phyloP scores from a whole-genome alignment of 2,888 invertebrate species.

The Julus scandinavius region DNA sequence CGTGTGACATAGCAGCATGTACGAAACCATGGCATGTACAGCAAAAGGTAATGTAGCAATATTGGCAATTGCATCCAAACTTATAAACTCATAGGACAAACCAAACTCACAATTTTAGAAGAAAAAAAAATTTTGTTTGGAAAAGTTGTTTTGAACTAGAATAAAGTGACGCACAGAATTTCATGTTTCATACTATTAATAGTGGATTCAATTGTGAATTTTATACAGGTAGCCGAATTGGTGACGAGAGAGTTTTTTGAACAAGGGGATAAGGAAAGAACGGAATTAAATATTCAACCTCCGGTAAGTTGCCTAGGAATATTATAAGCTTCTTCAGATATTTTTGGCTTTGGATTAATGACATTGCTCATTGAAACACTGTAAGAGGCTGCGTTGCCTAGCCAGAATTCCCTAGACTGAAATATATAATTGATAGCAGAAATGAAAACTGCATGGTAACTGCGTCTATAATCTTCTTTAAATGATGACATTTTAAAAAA shows the following conservation, averaged over 20 bases:
- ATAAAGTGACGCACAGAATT: too few species aligned
- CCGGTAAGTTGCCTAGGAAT: slow-evolving; percentile 62
- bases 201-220: neutral
- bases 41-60: slow-evolving; percentile 67
- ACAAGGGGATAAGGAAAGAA: slow-evolving; percentile 84
- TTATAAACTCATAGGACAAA: neutral
- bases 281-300: slow-evolving; percentile 89
- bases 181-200: neutral
- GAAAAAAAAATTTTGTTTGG: too few species aligned
- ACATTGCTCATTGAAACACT: neutral
- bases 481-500: neutral
- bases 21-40: slow-evolving; percentile 73
- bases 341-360: neutral
- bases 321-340: neutral
- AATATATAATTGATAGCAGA: neutral
- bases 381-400: neutral
- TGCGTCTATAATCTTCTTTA: neutral
- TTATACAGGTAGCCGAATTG: slow-evolving; percentile 74
- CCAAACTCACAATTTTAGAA: neutral
- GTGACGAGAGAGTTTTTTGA: slow-evolving; percentile 94
- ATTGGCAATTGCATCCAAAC: neutral
- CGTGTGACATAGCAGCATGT: slow-evolving; percentile 72
- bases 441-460: neutral
- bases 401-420: neutral
- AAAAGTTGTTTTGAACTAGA: neutral